phyloP scores from a whole-genome alignment of 2,113 vertebrate species.

The Chaetops frenatus region DNA sequence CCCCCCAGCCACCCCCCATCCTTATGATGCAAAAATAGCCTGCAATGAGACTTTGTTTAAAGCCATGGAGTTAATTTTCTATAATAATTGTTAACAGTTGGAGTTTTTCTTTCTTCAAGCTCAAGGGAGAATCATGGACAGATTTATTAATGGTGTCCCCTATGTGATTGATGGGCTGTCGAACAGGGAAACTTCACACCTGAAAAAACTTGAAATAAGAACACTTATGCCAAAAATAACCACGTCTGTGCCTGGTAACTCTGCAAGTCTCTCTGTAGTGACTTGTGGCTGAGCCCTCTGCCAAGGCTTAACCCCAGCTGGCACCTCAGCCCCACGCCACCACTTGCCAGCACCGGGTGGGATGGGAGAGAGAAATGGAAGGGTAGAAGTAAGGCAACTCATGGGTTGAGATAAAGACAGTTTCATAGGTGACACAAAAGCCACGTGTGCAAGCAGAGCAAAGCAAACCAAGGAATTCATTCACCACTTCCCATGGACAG shows the following conservation, averaged over 20 bases:
- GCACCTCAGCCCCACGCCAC: background rate
- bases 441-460: background rate
- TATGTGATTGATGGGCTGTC: constrained; percentile 51
- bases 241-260: background rate
- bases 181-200: constrained; percentile 50
- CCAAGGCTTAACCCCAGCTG: background rate
- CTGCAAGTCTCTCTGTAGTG: background rate
- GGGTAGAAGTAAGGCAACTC: background rate
- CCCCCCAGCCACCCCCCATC: too few relatives aligned
- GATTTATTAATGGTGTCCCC: constrained; percentile 59
- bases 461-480: background rate
- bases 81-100: constrained; percentile 57
- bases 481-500: background rate
- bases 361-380: background rate
- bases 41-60: constrained; percentile 45
- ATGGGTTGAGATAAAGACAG: background rate
- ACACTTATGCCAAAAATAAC: constrained; percentile 37
- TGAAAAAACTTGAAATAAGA: constrained; percentile 58
- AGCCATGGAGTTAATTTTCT: constrained; percentile 51
- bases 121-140: constrained; percentile 45
- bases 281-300: background rate
- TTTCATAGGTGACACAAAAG: background rate
- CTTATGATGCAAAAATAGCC: constrained; percentile 5
- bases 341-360: rapidly evolving
- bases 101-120: constrained; percentile 39